Percentiles rank a stretch among this genome's conserved stretches.
Conservation (phyloP, 2,888 invertebrate species). For the Microctonus brassicae region DNA sequence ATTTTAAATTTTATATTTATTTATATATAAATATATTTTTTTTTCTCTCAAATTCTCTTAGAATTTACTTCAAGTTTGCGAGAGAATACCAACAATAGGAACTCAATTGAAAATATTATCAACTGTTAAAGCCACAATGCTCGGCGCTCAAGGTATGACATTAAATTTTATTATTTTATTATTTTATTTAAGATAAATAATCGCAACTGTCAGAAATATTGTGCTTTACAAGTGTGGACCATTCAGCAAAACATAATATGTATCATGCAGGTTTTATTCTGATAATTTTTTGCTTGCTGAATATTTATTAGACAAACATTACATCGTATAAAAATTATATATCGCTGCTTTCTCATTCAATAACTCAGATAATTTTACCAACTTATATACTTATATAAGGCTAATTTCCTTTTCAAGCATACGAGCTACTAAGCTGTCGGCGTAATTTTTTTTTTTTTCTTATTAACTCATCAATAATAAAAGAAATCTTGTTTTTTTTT, state of each 20-base stretch:
- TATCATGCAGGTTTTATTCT: no score
- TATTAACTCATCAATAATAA: constrained; percentile 40
- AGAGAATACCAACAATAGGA: constrained; percentile 98
- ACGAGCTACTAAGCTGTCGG: not conserved
- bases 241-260: no score
- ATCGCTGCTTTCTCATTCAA: constrained; percentile 4
- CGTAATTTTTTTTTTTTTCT: constrained; percentile 4
- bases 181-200: not conserved
- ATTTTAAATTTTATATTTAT: constrained; percentile 12
- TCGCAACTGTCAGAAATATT: constrained; percentile 11
- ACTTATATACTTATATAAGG: not conserved
- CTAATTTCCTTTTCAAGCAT: not conserved
- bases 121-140: constrained; percentile 99
- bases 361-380: not conserved
- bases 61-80: constrained; percentile 98
- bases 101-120: constrained; percentile 98
- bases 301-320: not conserved
- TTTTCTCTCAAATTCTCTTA: constrained; percentile 65
- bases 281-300: not conserved
- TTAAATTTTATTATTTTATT: not conserved
- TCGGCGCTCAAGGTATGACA: constrained; percentile 93
- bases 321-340: not conserved
- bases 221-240: constrained; percentile 13
- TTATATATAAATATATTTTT: not conserved
- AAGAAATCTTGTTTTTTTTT: constrained; percentile 53